phyloP scores from a whole-genome alignment of 2,888 invertebrate genomes.

The Electrophaes corylata region DNA sequence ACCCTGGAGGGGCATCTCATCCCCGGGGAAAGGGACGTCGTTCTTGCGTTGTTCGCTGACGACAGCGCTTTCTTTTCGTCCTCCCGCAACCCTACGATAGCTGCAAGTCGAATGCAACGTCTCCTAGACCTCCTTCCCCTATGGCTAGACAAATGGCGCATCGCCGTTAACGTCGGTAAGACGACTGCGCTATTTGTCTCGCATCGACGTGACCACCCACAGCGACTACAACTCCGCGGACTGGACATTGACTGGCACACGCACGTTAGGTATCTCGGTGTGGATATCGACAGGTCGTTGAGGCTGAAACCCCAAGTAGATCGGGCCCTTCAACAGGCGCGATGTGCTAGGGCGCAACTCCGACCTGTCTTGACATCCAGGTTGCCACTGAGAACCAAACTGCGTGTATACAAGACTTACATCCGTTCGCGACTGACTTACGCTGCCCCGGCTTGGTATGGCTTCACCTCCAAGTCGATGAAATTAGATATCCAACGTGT shows the following conservation, averaged over 20 bases:
- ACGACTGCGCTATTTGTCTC: conserved; percentile 13
- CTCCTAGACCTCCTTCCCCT: conserved; percentile 35
- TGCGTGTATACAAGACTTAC: not conserved
- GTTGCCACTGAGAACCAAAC: not conserved
- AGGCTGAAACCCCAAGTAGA: not conserved
- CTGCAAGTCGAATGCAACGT: not conserved
- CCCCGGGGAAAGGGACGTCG: not conserved
- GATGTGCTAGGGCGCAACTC: not conserved
- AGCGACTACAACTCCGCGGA: not conserved
- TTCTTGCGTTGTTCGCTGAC: conserved; percentile 18
- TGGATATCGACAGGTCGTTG: not conserved
- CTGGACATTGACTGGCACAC: not conserved
- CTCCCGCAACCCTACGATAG: not conserved
- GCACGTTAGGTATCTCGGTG: not conserved
- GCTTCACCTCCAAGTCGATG: not conserved
- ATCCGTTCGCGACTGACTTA: not conserved
- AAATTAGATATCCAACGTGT: not conserved
- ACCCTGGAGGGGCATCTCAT: not conserved
- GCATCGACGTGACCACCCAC: not conserved
- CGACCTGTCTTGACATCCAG: not conserved
- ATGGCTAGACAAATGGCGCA: conserved; percentile 30
- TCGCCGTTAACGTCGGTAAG: conserved; percentile 35
- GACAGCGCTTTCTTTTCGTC: conserved; percentile 11
- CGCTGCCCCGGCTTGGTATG: not conserved
- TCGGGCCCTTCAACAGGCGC: not conserved